A percentile compares a stretch with the other conserved stretches of the same genome.
These are phyloP conservation scores for Rousettus madagascariensis DNA, from an alignment of 2,797 vertebrate genomes.

Conservation along the genomic window DNA sequence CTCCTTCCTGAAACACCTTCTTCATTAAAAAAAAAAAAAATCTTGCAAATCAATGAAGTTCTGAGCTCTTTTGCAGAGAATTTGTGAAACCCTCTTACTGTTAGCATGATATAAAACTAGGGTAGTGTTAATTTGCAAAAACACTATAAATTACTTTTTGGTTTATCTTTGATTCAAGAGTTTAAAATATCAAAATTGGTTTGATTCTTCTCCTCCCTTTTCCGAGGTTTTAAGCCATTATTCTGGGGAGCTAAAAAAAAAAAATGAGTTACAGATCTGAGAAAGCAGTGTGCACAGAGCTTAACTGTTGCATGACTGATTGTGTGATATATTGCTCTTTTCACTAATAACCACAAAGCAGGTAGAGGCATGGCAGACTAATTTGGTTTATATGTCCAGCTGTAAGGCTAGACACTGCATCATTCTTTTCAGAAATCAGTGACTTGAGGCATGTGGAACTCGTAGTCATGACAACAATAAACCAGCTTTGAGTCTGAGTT, in stretches of 20 bases:
- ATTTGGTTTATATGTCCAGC: constrained; percentile 89
- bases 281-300: constrained; percentile 78
- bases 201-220: constrained; percentile 54
- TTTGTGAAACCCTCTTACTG: not conserved
- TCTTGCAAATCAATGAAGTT: constrained; percentile 31
- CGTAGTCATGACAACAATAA: constrained; percentile 86
- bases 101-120: constrained; percentile 23
- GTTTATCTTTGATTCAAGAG: constrained; percentile 52
- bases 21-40: not conserved
- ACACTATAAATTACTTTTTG: constrained; percentile 46
- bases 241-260: constrained; percentile 71
- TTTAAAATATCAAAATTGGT: constrained; percentile 67
- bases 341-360: constrained; percentile 86
- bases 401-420: constrained; percentile 90
- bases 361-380: constrained; percentile 87
- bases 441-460: constrained; percentile 85
- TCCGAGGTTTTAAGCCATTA: constrained; percentile 75
- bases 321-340: constrained; percentile 85
- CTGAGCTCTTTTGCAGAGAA: constrained; percentile 10
- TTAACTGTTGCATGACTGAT: constrained; percentile 80
- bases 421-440: constrained; percentile 87
- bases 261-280: constrained; percentile 75
- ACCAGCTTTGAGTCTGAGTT: constrained; percentile 78
- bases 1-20: constrained; percentile 48
- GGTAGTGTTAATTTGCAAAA: not conserved